Conservation (phyloP, 2,797 vertebrate genomes). For the Danio kyathit region DNA sequence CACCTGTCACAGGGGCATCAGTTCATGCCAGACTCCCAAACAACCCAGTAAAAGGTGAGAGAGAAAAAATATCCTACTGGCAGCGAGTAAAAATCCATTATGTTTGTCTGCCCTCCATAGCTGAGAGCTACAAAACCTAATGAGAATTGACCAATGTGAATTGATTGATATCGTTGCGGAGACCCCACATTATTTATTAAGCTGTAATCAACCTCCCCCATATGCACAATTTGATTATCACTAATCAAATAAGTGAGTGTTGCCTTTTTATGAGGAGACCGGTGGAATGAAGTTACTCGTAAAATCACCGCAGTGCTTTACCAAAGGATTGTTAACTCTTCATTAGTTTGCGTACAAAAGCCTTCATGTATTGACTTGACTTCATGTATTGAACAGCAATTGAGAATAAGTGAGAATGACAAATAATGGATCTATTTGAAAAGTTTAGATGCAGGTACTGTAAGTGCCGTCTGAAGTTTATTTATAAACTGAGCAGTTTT, state of each 20-base stretch:
- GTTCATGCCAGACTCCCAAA: not conserved
- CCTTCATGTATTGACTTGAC: not conserved
- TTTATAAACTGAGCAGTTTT: too few species aligned
- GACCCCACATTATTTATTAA: slow-evolving; percentile 59
- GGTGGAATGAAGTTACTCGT: slow-evolving; percentile 34
- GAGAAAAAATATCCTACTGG: slow-evolving; percentile 16
- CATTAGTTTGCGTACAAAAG: slow-evolving; percentile 5
- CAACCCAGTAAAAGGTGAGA: slow-evolving; percentile 2
- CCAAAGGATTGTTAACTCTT: slow-evolving; percentile 27
- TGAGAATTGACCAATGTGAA: slow-evolving; percentile 62
- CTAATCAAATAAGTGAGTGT: slow-evolving; percentile 49
- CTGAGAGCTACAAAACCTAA: slow-evolving; percentile 51
- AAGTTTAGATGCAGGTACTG: not conserved
- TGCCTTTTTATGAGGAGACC: slow-evolving; percentile 45
- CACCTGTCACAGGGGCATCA: slow-evolving; percentile 37
- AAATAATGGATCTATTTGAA: not conserved
- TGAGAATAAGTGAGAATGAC: not conserved
- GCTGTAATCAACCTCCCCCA: slow-evolving; percentile 48
- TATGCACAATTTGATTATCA: slow-evolving; percentile 57
- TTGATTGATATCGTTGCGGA: slow-evolving; percentile 57
- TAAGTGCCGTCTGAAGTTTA: too few species aligned
- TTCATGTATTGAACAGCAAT: not conserved
- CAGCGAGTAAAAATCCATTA: slow-evolving; percentile 19
- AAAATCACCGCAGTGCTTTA: slow-evolving; percentile 38
- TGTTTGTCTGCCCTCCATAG: slow-evolving; percentile 23